A percentile compares a stretch with the other conserved stretches of the same genome.
Evolutionary conservation across 1,140 invertebrate species (phyloP).

Genomic region (Megalopta genalis): DNA sequence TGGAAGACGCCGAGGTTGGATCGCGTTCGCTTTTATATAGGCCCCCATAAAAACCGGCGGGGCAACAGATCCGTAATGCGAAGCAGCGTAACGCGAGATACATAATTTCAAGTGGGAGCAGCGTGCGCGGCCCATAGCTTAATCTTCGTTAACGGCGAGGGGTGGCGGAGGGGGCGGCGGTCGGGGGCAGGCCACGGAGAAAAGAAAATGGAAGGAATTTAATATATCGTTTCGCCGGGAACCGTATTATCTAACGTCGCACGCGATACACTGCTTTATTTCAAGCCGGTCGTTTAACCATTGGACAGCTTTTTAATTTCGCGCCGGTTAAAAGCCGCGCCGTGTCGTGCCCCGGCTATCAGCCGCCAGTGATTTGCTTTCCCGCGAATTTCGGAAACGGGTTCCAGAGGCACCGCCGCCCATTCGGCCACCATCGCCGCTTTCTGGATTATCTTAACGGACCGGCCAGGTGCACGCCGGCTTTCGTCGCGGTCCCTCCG

Average conservation of each 20-base stretch:
- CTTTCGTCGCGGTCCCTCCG: no score
- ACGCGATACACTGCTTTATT: constrained; percentile 44
- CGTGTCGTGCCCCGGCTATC: not conserved
- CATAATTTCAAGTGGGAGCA: constrained; percentile 27
- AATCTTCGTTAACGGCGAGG: constrained; percentile 20
- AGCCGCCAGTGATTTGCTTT: not conserved
- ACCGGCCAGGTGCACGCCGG: no score
- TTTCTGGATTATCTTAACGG: no score
- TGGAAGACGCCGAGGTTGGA: constrained; percentile 6
- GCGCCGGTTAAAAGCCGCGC: constrained; percentile 12
- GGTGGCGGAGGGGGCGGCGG: no score
- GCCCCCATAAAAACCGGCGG: constrained; percentile 2
- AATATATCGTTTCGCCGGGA: constrained; percentile 29
- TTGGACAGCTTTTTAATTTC: constrained; percentile 46
- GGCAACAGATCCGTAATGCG: constrained; percentile 10
- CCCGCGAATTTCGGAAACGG: not conserved
- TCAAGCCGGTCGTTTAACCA: constrained; percentile 35
- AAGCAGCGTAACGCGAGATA: constrained; percentile 22
- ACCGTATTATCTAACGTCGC: constrained; percentile 38
- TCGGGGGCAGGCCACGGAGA: not conserved
- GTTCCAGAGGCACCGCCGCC: no score
- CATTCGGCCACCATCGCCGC: no score
- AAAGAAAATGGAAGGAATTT: constrained; percentile 10
- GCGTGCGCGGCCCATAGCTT: not conserved
- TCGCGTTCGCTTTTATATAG: not conserved